phyloP scores from a whole-genome alignment of 2,797 vertebrate genomes.

The Semaprochilodus insignis region DNA sequence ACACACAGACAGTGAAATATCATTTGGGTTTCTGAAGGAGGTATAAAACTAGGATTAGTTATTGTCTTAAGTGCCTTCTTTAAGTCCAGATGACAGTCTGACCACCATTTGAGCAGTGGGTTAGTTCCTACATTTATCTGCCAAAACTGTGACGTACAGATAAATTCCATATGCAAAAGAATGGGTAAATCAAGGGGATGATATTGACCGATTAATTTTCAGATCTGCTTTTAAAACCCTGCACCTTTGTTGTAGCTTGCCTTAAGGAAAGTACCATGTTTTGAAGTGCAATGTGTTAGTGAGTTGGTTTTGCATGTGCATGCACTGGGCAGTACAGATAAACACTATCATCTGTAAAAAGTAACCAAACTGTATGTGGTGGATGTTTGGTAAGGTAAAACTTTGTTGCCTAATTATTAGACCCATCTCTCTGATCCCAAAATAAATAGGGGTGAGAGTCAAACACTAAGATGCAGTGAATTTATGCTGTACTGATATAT shows the following conservation, averaged over 20 bases:
- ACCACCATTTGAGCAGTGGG: conserved; percentile 71
- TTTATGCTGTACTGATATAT: background rate
- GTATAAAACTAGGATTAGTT: conserved; percentile 83
- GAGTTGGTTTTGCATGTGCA: background rate
- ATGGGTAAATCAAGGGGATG: conserved; percentile 28
- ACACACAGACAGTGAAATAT: conserved; percentile 79
- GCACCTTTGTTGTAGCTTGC: background rate
- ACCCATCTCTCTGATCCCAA: background rate
- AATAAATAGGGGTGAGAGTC: background rate
- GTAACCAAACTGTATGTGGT: background rate
- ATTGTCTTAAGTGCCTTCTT: conserved; percentile 82
- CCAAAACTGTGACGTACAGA: conserved; percentile 67
- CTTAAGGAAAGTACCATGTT: background rate
- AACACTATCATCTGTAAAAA: background rate
- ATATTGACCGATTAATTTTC: conserved; percentile 24
- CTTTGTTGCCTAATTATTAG: background rate
- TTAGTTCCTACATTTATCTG: conserved; percentile 78
- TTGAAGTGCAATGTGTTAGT: background rate
- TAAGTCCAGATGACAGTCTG: conserved; percentile 74
- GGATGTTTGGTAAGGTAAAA: background rate
- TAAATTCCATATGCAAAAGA: conserved; percentile 35
- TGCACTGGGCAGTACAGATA: background rate
- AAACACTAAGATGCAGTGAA: no score
- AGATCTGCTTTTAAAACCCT: background rate
- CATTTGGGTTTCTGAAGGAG: conserved; percentile 79